Conservation (phyloP, 37 sponge, comb jelly and placozoan species). For the Oscarella lobularis region DNA sequence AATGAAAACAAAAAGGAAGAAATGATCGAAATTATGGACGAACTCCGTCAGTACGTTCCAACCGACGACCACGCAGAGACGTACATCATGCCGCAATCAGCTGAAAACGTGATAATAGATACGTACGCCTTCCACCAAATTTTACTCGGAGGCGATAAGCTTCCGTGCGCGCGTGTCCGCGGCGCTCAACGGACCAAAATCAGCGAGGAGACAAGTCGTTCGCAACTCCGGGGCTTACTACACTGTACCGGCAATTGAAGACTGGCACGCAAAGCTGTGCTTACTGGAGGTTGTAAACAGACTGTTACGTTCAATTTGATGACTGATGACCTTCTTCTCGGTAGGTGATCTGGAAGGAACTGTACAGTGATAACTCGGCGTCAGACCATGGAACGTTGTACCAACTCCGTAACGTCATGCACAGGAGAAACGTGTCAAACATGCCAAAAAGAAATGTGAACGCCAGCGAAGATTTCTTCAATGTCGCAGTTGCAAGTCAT, state of each 20-base stretch:
- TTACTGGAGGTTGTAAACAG: neutral
- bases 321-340: neutral
- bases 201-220: neutral
- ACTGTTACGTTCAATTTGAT: neutral
- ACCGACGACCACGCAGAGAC: too few relatives aligned
- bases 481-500: conserved; percentile 8
- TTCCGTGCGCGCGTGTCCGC: neutral
- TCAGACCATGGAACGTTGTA: conserved; percentile 23
- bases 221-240: neutral
- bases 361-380: conserved; percentile 15
- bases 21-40: conserved; percentile 26
- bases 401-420: conserved; percentile 32
- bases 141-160: neutral
- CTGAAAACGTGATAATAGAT: neutral
- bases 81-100: neutral
- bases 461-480: conserved; percentile 18
- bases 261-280: conserved; percentile 24
- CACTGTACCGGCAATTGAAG: conserved; percentile 8
- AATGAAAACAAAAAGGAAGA: conserved; percentile 25
- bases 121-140: neutral
- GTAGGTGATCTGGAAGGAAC: conserved; percentile 32
- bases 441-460: conserved; percentile 10
- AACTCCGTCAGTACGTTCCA: conserved; percentile 20
- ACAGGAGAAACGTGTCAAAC: conserved; percentile 21
- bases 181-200: neutral